Percentiles rank a stretch among this genome's conserved stretches.
These are phyloP conservation scores for Poecilia wingei DNA, from an alignment of 2,797 vertebrate genomes.

Conservation along the genomic window DNA sequence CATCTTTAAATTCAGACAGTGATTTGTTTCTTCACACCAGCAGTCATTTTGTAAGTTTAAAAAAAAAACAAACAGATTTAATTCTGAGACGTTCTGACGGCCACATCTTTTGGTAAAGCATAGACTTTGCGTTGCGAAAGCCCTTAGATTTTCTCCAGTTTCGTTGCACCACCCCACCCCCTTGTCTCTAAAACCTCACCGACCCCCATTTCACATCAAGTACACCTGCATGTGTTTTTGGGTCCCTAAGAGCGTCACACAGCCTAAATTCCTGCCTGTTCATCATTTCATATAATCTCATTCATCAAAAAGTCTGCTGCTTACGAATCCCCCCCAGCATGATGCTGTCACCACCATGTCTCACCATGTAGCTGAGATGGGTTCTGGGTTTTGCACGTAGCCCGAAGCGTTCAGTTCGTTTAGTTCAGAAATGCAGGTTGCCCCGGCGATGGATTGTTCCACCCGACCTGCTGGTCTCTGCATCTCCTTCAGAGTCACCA, in stretches of 20 bases:
- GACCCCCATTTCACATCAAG: not conserved
- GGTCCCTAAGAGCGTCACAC: not conserved
- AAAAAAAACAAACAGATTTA: not conserved
- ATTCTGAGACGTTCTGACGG: constrained; percentile 1
- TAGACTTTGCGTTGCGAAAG: not conserved
- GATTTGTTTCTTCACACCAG: constrained; percentile 24
- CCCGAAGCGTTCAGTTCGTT: not conserved
- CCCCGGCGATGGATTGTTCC: no score
- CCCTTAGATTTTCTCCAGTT: not conserved
- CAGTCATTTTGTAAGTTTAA: constrained; percentile 15
- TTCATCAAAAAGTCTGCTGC: not conserved
- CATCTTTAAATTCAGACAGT: not conserved
- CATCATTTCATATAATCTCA: not conserved
- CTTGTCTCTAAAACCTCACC: not conserved
- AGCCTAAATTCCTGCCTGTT: not conserved
- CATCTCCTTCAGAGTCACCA: no score
- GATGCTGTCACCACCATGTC: not conserved
- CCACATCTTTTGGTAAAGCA: constrained; percentile 2
- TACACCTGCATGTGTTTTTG: not conserved
- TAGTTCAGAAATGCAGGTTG: no score
- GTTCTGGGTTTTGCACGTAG: not conserved
- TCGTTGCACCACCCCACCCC: not conserved
- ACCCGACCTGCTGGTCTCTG: no score
- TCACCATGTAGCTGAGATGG: not conserved
- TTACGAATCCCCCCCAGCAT: not conserved